These are phyloP conservation scores for Squalus acanthias DNA, from an alignment of 2,797 vertebrate genomes.

Conservation along the genomic window DNA sequence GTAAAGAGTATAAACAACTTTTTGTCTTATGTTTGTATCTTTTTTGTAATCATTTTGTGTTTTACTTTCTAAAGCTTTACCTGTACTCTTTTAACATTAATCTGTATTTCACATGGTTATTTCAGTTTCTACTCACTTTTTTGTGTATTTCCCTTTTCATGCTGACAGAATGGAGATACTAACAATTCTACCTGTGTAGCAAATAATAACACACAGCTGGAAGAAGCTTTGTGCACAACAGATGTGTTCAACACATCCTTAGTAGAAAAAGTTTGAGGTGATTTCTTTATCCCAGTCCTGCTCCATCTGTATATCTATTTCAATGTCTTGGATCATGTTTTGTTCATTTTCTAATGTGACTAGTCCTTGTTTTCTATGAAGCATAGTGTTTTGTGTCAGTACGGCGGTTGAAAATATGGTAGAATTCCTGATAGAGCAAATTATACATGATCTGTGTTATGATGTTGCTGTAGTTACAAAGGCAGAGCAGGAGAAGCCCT, in stretches of 20 bases:
- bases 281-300: slow-evolving; percentile 34
- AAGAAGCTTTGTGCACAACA: slow-evolving; percentile 18
- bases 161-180: slow-evolving; percentile 38
- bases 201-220: slow-evolving; percentile 28
- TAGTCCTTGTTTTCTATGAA: slow-evolving; percentile 23
- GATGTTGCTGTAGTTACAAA: not conserved
- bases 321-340: not conserved
- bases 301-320: not conserved
- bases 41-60: not conserved
- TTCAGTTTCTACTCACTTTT: not conserved
- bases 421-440: not conserved
- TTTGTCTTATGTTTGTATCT: not conserved
- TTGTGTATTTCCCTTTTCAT: slow-evolving; percentile 36
- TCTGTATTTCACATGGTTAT: not conserved
- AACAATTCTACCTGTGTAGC: slow-evolving; percentile 38
- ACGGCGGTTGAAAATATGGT: not conserved
- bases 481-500: not conserved
- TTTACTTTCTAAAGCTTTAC: not conserved
- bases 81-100: not conserved
- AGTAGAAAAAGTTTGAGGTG: slow-evolving; percentile 45
- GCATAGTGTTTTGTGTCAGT: not conserved
- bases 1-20: not conserved
- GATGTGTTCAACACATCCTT: slow-evolving; percentile 39
- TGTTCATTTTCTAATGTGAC: slow-evolving; percentile 42
- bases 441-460: too few relatives aligned